Base-by-base conservation (phyloP, 1,140 invertebrate genomes). In the Trypoxylus dichotomus region DNA sequence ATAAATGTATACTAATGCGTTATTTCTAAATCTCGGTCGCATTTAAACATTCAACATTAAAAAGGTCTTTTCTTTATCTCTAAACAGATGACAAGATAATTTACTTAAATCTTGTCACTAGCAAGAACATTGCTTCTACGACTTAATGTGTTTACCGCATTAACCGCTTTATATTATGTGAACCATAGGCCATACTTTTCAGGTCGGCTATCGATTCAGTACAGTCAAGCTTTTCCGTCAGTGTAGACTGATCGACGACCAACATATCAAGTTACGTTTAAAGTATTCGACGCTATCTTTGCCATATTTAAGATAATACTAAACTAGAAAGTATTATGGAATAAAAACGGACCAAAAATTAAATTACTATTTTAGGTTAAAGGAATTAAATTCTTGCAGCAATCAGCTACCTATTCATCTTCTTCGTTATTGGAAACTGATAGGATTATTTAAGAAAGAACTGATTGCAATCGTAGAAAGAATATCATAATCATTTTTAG, bases 161-260 rank as follows among this genome's bases (percentile, higher is more conserved):
- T 27, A 27, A 68, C 2, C 8, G 60, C 24, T 68, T 10, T 24
- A 58, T 27, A 3, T 13, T 24, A 68, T 29, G 24, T 27, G 15
- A 68, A 29, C 60, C 15, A 13, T 27, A 25, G 5, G 1, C 24
- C 60, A 27, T 27, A 29, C 15, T 68, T 68, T 68, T 68, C 11
- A 68, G 60, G 60, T 68, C 60, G 60, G 27, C 60, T 68, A 68
- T 68, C 60, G 60, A 68, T 68, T 68, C 21, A 27, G 11, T 29
- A 8, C 27, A 15, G 60, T 68, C 24, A 68, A 68, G 25, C 60
- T 68, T 19, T 21, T 68, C 8, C 15, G 24, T 29, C 27, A 68
- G 24, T 68, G 15, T 29, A 68, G 60, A 68, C 60, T 27, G 60
- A 68, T 68, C 24, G 8, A 24, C 60, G 25, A 68, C 24, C 27